Evolutionary conservation across 2,797 vertebrate genomes (phyloP).

Genomic region (Rhinoraja longicauda): DNA sequence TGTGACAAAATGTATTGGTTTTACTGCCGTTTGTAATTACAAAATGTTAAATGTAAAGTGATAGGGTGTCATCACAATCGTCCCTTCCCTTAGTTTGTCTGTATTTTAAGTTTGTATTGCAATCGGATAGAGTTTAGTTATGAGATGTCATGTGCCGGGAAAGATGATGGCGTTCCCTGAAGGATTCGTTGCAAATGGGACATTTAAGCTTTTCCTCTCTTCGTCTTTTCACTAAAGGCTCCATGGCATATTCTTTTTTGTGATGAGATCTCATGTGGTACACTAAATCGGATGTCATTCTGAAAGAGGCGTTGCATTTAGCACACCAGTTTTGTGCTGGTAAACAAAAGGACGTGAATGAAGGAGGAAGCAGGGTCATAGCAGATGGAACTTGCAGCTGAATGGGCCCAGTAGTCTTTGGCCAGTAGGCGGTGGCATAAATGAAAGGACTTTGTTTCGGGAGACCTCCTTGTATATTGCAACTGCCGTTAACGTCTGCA

Average conservation of each 20-base stretch:
- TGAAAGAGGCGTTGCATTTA: constrained; percentile 95
- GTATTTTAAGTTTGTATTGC: background rate
- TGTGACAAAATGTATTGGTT: constrained; percentile 86
- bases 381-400: constrained; percentile 89
- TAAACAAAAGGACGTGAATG: constrained; percentile 90
- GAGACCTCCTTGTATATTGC: constrained; percentile 63
- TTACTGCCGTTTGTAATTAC: constrained; percentile 77
- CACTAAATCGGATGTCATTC: constrained; percentile 96
- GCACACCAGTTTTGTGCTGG: constrained; percentile 98
- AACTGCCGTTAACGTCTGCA: constrained; percentile 68
- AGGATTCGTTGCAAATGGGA: constrained; percentile 94
- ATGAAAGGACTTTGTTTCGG: constrained; percentile 87
- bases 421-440: constrained; percentile 88
- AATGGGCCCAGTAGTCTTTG: constrained; percentile 78
- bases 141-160: constrained; percentile 98
- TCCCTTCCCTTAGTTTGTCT: background rate
- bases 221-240: constrained; percentile 85
- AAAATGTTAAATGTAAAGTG: constrained; percentile 72
- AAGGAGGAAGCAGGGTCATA: constrained; percentile 85
- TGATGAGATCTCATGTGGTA: constrained; percentile 98
- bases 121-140: constrained; percentile 62
- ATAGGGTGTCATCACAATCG: constrained; percentile 66
- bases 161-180: constrained; percentile 91
- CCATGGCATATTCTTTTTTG: constrained; percentile 91
- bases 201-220: constrained; percentile 96